Percentiles rank a stretch among this genome's conserved stretches.
Evolutionary conservation across 2,888 invertebrate species (phyloP).

Genomic region (Oligia fasciuncula): DNA sequence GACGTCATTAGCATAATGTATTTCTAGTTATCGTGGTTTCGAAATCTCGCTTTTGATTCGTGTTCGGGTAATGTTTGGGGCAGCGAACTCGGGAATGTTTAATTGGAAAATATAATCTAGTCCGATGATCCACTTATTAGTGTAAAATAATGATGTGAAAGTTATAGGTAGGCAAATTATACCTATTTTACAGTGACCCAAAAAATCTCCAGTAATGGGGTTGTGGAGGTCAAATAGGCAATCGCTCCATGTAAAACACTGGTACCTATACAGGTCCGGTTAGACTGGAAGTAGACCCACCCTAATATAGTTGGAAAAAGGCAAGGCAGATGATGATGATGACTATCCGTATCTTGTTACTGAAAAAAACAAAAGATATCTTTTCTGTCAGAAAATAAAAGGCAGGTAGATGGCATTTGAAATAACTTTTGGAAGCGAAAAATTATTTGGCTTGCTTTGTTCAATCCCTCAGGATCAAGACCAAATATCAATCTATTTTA

Average conservation of each 20-base stretch:
- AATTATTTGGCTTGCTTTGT: constrained; percentile 9
- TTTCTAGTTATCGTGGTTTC: constrained; percentile 46
- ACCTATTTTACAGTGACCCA: too few relatives aligned
- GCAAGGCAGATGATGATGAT: background rate
- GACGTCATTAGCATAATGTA: constrained; percentile 57
- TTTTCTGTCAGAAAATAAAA: background rate
- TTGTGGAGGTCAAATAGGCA: background rate
- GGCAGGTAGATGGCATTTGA: background rate
- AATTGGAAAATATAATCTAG: constrained; percentile 15
- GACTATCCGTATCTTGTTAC: background rate
- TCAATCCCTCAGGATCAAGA: constrained; percentile 31
- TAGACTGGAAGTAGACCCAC: background rate
- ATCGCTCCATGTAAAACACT: background rate
- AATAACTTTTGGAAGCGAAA: constrained; percentile 15
- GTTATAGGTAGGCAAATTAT: background rate
- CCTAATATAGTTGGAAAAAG: too few relatives aligned
- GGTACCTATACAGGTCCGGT: background rate
- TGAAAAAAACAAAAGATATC: background rate
- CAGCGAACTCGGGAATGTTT: constrained; percentile 15
- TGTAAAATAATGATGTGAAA: background rate
- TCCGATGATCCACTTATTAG: background rate
- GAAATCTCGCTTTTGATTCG: constrained; percentile 43
- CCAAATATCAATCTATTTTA: constrained; percentile 19
- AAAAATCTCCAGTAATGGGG: background rate
- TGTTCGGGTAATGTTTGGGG: constrained; percentile 25